phyloP scores from a whole-genome alignment of 2,888 invertebrate species.

The Quadroppia sp. region DNA sequence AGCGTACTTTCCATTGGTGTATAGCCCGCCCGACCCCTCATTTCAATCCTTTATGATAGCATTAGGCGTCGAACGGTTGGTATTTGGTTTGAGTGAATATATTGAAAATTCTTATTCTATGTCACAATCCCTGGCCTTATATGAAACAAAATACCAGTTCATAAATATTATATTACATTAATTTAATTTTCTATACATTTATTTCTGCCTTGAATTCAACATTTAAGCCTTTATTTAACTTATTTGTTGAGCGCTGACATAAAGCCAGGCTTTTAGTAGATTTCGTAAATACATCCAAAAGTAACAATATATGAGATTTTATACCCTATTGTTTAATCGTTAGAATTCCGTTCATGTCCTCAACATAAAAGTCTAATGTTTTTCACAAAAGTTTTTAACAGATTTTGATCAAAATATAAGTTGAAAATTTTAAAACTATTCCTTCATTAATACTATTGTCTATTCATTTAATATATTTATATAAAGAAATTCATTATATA shows the following conservation, averaged over 20 bases:
- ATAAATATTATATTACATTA: constrained; percentile 17
- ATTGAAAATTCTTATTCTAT: constrained; percentile 24
- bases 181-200: not conserved
- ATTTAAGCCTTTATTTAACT: not conserved
- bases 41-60: not conserved
- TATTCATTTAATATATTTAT: too few species aligned
- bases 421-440: too few species aligned
- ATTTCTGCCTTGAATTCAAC: not conserved
- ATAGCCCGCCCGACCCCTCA: not conserved
- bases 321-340: not conserved
- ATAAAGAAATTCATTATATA: too few species aligned
- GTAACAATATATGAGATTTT: constrained; percentile 4
- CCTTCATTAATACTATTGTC: too few species aligned
- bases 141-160: constrained; percentile 26
- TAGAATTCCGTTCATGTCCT: not conserved
- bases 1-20: not conserved
- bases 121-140: not conserved
- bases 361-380: not conserved
- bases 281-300: not conserved
- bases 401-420: too few species aligned
- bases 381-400: too few species aligned
- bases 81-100: not conserved
- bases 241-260: not conserved
- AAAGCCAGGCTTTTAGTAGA: not conserved
- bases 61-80: not conserved